A percentile compares a stretch with the other conserved stretches of the same genome.
phyloP scores from a whole-genome alignment of 2,888 invertebrate genomes.

The Ectemnius lituratus region DNA sequence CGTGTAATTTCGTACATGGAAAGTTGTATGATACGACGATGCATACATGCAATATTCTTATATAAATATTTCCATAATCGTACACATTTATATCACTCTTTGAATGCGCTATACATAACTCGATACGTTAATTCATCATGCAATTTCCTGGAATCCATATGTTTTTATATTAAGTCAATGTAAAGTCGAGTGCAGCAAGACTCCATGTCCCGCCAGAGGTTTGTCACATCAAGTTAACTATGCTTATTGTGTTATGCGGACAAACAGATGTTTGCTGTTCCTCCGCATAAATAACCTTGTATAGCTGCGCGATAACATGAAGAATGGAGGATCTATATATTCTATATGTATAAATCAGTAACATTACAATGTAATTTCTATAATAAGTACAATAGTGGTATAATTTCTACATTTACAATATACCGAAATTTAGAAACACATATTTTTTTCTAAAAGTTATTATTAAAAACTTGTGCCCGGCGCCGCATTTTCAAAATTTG shows the following conservation, averaged over 20 bases:
- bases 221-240: constrained; percentile 13
- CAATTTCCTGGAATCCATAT: constrained; percentile 38
- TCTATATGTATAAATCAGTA: constrained; percentile 1
- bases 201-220: constrained; percentile 17
- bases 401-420: constrained; percentile 2
- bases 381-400: constrained; percentile 4
- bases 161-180: constrained; percentile 54
- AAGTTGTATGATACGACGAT: constrained; percentile 50
- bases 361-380: constrained; percentile 5
- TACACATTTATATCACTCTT: background rate
- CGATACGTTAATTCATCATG: constrained; percentile 29
- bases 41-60: background rate
- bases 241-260: constrained; percentile 10
- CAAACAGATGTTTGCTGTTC: background rate
- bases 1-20: constrained; percentile 19
- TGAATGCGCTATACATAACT: constrained; percentile 1
- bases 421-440: constrained; percentile 4
- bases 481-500: too few species aligned
- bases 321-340: background rate
- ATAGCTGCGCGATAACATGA: background rate
- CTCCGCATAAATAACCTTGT: background rate
- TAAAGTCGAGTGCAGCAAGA: constrained; percentile 43
- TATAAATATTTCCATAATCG: background rate
- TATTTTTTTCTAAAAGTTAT: background rate
- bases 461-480: too few species aligned